Conservation (phyloP, 2,113 vertebrate genomes). For the Mystacornis crossleyi region DNA sequence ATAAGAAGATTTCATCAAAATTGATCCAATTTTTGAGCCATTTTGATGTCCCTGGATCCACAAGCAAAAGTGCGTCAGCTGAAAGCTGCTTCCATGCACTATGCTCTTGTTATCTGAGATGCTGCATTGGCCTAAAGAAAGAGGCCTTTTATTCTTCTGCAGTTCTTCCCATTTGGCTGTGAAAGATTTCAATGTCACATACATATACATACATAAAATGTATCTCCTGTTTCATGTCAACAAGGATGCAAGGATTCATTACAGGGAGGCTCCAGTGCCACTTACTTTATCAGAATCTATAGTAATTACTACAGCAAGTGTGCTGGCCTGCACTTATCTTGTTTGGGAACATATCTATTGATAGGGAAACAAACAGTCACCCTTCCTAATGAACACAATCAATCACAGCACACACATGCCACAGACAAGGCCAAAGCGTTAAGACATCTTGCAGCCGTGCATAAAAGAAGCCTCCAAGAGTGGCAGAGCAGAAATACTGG, state of each 20-base stretch:
- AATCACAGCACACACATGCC: slow-evolving; percentile 42
- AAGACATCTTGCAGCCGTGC: background rate
- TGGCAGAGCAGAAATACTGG: background rate
- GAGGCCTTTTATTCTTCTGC: background rate
- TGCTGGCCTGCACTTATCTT: slow-evolving; percentile 59
- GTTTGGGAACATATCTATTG: slow-evolving; percentile 61
- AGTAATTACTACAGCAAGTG: slow-evolving; percentile 69
- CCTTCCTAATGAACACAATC: slow-evolving; percentile 73
- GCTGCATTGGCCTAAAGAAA: background rate
- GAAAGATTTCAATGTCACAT: slow-evolving; percentile 39
- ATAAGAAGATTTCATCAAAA: background rate
- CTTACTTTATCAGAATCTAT: slow-evolving; percentile 67
- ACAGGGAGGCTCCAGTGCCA: slow-evolving; percentile 10
- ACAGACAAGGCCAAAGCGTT: background rate
- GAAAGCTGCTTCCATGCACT: background rate
- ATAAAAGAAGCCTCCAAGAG: background rate
- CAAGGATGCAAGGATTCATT: slow-evolving; percentile 68
- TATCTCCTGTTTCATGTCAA: slow-evolving; percentile 61
- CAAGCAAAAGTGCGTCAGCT: background rate
- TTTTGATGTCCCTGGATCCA: background rate
- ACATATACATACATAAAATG: background rate
- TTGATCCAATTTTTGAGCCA: background rate
- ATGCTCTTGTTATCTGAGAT: background rate
- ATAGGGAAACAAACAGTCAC: slow-evolving; percentile 73
- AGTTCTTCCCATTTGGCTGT: slow-evolving; percentile 10